Evolutionary conservation across 2,797 vertebrate genomes (phyloP).

Genomic region (Gorsachius magnificus): DNA sequence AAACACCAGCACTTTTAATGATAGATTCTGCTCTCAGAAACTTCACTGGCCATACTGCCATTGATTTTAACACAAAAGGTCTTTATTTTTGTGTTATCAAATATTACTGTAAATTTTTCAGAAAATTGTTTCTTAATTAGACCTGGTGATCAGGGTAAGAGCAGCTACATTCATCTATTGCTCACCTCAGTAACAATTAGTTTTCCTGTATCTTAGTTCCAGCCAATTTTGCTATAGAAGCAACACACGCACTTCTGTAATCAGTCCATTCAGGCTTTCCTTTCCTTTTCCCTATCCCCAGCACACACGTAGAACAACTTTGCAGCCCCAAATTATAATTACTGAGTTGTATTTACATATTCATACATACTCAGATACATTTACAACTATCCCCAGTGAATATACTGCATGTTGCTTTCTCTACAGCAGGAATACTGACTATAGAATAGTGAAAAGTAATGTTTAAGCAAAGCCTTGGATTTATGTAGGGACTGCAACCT

Average conservation of each 20-base stretch:
- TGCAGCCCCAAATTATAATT: background rate
- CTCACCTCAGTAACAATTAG: background rate
- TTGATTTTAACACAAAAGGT: background rate
- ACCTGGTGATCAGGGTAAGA: background rate
- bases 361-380: background rate
- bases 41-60: background rate
- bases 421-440: background rate
- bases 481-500: background rate
- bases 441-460: background rate
- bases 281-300: background rate
- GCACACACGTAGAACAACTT: background rate
- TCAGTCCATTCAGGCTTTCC: background rate
- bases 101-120: background rate
- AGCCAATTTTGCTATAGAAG: background rate
- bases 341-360: background rate
- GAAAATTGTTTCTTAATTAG: background rate
- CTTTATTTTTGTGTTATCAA: background rate
- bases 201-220: background rate
- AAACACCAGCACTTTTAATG: background rate
- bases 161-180: background rate
- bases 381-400: background rate
- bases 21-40: background rate
- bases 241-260: background rate
- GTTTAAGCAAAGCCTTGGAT: background rate
- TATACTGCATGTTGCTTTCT: background rate